Evolutionary conservation across 2,888 invertebrate genomes (phyloP), one percentile per base, ranked within the genome.

Genomic region (Drosophila siamana): DNA sequence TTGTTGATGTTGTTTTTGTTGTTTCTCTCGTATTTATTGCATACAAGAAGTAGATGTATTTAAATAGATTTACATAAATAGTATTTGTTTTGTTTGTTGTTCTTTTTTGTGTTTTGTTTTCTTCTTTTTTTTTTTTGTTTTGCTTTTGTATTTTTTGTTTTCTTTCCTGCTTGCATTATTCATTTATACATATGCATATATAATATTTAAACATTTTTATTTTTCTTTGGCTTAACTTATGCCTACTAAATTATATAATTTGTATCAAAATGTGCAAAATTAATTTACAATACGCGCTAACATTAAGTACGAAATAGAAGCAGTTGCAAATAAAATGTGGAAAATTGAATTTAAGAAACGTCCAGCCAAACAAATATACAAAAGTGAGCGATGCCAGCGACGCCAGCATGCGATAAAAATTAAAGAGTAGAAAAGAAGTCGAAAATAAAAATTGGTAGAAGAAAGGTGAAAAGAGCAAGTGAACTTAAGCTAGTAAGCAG

Each of bases 151-250:
- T 82, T 86, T 85, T 72, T 47, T 69, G 61, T 75, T 87, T 79
- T 86, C 88, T 69, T 82, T 88, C 82, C 86, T 82, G 88, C 81
- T 57, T 69, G 65, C 78, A 48, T 69, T 57, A 72, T 33, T 11
- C 11, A 33, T 4, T n/a, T n/a, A 33, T 50, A 51, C 41, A 70
- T 63, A 70, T 47, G 47, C 16, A 47, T 51, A 54, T n/a, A 47
- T 50, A 69, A 79, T 86, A 79, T 86, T 79, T 87, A 59, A 79
- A 81, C 75, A 84, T 82, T 78, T 83, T 80, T 33, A 77, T 80
- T 70, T 78, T 90, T 91, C 91, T 91, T 91, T 91, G 91, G 91
- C 91, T 91, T 92, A 91, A 90, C 92, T 92, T 91, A 91, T 84
- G 76, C 78, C 81, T 88, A 86, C 81, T 74, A 75, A 66, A 57